A percentile compares a stretch with the other conserved stretches of the same genome.
Conservation (phyloP, 2,113 vertebrate species). For the Odocoileus virginianus region DNA sequence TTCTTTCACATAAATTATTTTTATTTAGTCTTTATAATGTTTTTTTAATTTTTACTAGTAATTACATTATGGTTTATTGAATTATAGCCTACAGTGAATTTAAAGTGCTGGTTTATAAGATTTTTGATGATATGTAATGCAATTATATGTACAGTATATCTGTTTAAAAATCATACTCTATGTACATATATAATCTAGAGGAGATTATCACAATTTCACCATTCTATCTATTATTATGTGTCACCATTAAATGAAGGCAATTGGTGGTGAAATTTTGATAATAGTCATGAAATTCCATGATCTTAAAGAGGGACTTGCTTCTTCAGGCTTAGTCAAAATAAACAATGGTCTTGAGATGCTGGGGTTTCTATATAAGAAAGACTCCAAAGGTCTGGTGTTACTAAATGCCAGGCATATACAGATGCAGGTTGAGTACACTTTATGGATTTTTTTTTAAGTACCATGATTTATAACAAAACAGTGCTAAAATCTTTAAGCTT, state of each 20-base stretch:
- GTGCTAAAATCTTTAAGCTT: background rate
- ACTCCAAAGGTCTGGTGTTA: background rate
- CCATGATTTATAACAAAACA: background rate
- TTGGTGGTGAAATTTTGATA: background rate
- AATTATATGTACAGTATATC: background rate
- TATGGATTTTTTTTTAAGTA: conserved; percentile 36
- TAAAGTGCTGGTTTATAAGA: background rate
- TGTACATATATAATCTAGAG: background rate
- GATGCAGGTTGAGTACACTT: background rate
- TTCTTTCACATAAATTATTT: background rate
- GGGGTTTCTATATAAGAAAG: background rate
- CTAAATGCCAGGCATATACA: conserved; percentile 40
- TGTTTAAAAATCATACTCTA: background rate
- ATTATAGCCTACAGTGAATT: background rate
- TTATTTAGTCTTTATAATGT: background rate
- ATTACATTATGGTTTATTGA: background rate
- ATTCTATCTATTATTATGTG: background rate
- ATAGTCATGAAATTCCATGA: background rate
- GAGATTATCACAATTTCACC: background rate
- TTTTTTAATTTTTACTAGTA: background rate
- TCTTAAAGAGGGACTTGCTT: background rate
- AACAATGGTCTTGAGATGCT: background rate
- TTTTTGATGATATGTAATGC: background rate
- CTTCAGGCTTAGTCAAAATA: background rate
- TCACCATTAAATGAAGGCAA: background rate